Conservation (phyloP, 1,140 invertebrate species). For the Rhopalosiphum maidis region DNA sequence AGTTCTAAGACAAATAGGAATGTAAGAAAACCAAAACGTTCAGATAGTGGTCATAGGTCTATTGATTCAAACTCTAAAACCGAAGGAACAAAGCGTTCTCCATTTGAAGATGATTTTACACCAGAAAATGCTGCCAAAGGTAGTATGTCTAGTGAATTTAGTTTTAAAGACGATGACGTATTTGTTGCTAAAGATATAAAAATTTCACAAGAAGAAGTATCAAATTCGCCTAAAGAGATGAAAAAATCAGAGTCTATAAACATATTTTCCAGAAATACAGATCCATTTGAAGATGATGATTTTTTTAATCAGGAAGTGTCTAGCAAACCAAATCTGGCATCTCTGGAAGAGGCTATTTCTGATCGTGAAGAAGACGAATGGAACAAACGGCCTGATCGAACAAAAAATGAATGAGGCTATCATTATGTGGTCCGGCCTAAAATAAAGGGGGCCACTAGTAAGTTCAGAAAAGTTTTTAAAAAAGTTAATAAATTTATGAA, state of each 20-base stretch:
- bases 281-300: slow-evolving; percentile 86
- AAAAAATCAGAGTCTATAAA: slow-evolving; percentile 85
- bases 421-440: slow-evolving; percentile 30
- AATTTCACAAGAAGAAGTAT: slow-evolving; percentile 49
- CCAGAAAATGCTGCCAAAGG: slow-evolving; percentile 64
- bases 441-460: slow-evolving; percentile 41
- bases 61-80: slow-evolving; percentile 27
- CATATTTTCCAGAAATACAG: slow-evolving; percentile 79
- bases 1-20: slow-evolving; percentile 36
- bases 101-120: slow-evolving; percentile 78
- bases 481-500: slow-evolving; percentile 53
- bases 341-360: slow-evolving; percentile 4
- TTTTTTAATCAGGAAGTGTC: slow-evolving; percentile 70
- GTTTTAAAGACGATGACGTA: slow-evolving; percentile 60
- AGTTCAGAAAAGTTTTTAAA: slow-evolving; percentile 30
- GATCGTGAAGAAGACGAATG: slow-evolving; percentile 15
- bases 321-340: slow-evolving; percentile 60
- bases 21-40: slow-evolving; percentile 43
- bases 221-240: slow-evolving; percentile 60
- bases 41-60: slow-evolving; percentile 48
- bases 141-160: slow-evolving; percentile 62
- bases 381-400: slow-evolving; percentile 34
- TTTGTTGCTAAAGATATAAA: slow-evolving; percentile 58
- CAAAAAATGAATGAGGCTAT: slow-evolving; percentile 55
- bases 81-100: slow-evolving; percentile 64